Conservation (phyloP, 2,888 invertebrate species). For the Lucinisca nassula region DNA sequence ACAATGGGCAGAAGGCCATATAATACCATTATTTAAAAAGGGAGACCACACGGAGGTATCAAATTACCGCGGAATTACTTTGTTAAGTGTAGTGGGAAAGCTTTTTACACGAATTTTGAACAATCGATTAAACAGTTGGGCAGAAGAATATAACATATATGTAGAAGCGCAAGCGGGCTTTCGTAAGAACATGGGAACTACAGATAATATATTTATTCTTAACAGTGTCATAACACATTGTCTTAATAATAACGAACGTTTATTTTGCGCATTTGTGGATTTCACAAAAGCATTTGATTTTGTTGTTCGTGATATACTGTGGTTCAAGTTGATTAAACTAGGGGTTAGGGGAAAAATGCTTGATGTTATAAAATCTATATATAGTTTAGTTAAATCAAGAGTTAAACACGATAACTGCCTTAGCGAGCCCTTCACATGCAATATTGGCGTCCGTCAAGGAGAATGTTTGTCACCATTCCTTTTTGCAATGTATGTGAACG, state of each 20-base stretch:
- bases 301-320: conserved; percentile 21
- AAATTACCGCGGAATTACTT: conserved; percentile 35
- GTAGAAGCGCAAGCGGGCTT: conserved; percentile 30
- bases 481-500: conserved; percentile 21
- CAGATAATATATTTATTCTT: conserved; percentile 31
- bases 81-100: conserved; percentile 25
- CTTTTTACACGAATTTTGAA: conserved; percentile 19
- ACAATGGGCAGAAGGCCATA: conserved; percentile 19
- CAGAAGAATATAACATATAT: neutral
- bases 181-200: conserved; percentile 17
- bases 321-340: conserved; percentile 30
- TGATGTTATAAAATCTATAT: conserved; percentile 35
- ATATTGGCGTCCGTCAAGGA: conserved; percentile 38
- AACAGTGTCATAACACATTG: conserved; percentile 20
- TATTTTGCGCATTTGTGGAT: conserved; percentile 28
- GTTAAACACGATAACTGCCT: neutral
- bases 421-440: conserved; percentile 18
- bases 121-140: neutral
- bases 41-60: conserved; percentile 4
- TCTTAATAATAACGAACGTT: neutral
- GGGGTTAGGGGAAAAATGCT: conserved; percentile 25
- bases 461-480: conserved; percentile 37
- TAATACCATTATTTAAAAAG: conserved; percentile 31
- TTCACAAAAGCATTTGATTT: conserved; percentile 38
- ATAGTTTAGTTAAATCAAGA: conserved; percentile 18